These are phyloP conservation scores for Lichenostomus cassidix DNA, from an alignment of 2,113 vertebrate species.

Conservation along the genomic window DNA sequence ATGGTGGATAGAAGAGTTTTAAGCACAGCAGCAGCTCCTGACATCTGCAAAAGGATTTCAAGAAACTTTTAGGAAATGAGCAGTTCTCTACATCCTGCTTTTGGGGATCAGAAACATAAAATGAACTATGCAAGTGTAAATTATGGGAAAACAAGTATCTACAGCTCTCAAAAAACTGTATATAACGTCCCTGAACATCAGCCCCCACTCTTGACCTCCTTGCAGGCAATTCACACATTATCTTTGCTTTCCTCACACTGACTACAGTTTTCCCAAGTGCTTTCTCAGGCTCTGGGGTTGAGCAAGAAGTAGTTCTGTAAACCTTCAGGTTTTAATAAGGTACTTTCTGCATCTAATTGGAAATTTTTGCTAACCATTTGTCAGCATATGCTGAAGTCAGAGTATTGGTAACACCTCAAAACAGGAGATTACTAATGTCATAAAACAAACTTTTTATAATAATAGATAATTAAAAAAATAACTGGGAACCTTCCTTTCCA, in stretches of 20 bases:
- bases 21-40: background rate
- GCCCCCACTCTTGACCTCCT: background rate
- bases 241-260: background rate
- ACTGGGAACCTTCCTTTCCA: background rate
- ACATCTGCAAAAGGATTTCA: background rate
- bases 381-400: background rate
- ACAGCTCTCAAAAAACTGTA: background rate
- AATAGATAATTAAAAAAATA: background rate
- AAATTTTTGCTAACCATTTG: background rate
- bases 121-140: background rate
- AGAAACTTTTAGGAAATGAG: background rate
- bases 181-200: background rate
- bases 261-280: background rate
- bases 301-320: background rate
- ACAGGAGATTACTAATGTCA: background rate
- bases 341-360: background rate
- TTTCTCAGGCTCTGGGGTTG: background rate
- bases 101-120: background rate
- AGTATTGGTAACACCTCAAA: background rate
- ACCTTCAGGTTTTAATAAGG: background rate
- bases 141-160: background rate
- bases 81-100: background rate
- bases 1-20: background rate
- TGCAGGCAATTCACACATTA: background rate
- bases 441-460: background rate